Evolutionary conservation across 2,797 vertebrate genomes (phyloP), one percentile per base, ranked within the genome.

Genomic region (Pangasius krempfi): DNA sequence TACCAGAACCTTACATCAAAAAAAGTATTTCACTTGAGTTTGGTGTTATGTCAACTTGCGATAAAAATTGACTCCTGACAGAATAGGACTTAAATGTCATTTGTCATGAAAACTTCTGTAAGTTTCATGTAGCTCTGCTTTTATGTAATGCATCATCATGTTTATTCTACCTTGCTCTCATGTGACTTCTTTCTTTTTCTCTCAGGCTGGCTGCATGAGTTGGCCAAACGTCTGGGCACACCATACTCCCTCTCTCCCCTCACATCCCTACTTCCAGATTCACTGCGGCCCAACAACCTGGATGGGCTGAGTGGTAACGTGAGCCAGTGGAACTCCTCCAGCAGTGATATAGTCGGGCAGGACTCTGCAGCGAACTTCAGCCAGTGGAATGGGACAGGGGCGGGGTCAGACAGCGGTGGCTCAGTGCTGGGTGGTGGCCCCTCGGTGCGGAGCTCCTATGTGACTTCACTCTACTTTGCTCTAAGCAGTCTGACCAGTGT

Each of bases 401-500:
- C 91, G 0, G 94, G 89, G 30, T 85, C 84, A 8, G 89, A 83
- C 47, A 37, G 37, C 1, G 93, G 79, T 40, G 2, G 84, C 88
- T 90, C 22, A 0, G 89, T 90, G 84, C 93, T 96, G 62, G 88
- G 75, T 70, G 91, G 90, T 5, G 95, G 98, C n/a, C 98, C 97
- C 0, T 94, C 98, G 0, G 96, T 99, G 91, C 96, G 97, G 90
- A 99, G 97, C 89, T 96, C 98, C 94, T 99, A 99, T 89, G 97
- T 99, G 47, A 98, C 98, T 33, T 98, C 98, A 0, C 96, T 99
- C 0, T 99, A 99, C 94, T 99, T 99, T 93, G 98, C 98, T 30
- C 97, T 99, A 87, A 99, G 98, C 96, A 99, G 98, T 91, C 96
- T 99, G 91, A 99, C 98, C 92, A 99, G 98, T 18, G 98, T 99